Conservation (phyloP, 2,888 invertebrate species). For the Mythimna pallens region DNA sequence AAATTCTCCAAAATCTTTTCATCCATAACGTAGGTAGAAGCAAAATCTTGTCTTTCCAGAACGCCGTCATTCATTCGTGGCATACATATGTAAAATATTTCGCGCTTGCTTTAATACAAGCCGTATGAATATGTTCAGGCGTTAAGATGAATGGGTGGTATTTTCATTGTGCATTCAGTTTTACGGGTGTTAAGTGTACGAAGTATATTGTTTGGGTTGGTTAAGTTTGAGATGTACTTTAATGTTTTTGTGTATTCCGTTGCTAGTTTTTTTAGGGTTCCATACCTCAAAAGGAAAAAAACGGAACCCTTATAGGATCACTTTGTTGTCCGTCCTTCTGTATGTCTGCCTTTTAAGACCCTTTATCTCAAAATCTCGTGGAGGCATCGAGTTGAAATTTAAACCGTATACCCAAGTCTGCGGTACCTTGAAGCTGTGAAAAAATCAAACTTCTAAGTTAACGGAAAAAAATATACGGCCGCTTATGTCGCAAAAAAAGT, state of each 20-base stretch:
- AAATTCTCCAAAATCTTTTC: slow-evolving; percentile 27
- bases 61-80: slow-evolving; percentile 49
- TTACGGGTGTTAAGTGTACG: slow-evolving; percentile 66
- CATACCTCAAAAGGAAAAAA: too few species aligned
- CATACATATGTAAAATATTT: slow-evolving; percentile 57
- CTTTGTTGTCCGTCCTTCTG: too few species aligned
- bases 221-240: slow-evolving; percentile 54
- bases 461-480: too few species aligned
- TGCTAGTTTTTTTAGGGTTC: not conserved
- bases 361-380: too few species aligned
- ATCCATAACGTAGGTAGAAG: slow-evolving; percentile 30
- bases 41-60: slow-evolving; percentile 51
- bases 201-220: slow-evolving; percentile 59
- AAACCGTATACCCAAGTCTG: too few species aligned
- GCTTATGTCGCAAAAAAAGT: too few species aligned
- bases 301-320: too few species aligned
- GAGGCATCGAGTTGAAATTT: too few species aligned
- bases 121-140: slow-evolving; percentile 66
- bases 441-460: too few species aligned
- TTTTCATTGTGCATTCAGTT: slow-evolving; percentile 70
- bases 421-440: too few species aligned
- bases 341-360: too few species aligned
- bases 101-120: slow-evolving; percentile 46
- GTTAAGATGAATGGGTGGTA: slow-evolving; percentile 55
- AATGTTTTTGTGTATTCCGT: slow-evolving; percentile 1